Evolutionary conservation across 2,113 vertebrate genomes (phyloP), one percentile per base, ranked within the genome.

Genomic region (Platichthys flesus): DNA sequence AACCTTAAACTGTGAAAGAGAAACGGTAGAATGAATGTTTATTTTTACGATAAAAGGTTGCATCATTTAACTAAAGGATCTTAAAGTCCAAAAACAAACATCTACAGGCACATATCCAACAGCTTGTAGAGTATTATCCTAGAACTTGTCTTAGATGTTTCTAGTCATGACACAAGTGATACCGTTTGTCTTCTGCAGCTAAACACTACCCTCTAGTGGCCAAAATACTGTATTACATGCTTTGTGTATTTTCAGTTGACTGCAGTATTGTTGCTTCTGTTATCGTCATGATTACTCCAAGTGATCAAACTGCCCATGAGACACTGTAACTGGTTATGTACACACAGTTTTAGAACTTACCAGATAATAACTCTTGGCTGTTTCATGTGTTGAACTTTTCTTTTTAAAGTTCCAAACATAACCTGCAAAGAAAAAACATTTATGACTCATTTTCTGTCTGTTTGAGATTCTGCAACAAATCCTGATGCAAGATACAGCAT

Each of bases 201-300:
- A 6, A 73, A 78, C 64, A 84, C 82, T 72, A 2, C 87, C 82
- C 58, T 71, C 88, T 26, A 55, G 79, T 88, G 91, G 81, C 20
- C 49, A 76, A 0, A 49, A 15, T 1, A 21, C 37, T 40, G 26
- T 54, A 79, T 35, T 75, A 72, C 74, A 78, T 16, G 23, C 12
- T 7, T 1, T 2, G 10, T 52, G n/a, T 14, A 18, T 6, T 55
- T 40, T 14, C 21, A 4, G 8, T n/a, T 9, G 42, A 18, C 54
- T 31, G 21, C 15, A 31, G 10, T 12, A 8, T 23, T 57, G 55
- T 69, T 28, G 55, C 1, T 61, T 10, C 5, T 51, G 35, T 31
- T 14, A 0, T 18, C 14, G 5, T 47, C 10, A 47, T 13, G 12
- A 16, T 64, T 20, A 1, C 7, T 59, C 16, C 4, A n/a, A 31